Conservation (phyloP, 2,797 vertebrate genomes). For the Etheostoma nigrum region DNA sequence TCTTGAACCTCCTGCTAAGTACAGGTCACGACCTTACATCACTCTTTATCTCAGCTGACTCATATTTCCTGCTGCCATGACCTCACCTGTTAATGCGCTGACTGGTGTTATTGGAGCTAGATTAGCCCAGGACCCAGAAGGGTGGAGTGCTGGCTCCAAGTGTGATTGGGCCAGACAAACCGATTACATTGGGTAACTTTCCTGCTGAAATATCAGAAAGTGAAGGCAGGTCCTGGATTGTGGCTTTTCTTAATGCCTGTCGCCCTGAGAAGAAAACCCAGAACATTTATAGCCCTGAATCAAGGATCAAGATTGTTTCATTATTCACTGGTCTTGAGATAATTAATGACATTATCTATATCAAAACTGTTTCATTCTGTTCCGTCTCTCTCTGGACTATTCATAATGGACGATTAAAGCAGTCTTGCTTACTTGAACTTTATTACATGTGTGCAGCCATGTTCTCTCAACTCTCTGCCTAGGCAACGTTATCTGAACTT, state of each 20-base stretch:
- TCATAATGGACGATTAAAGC: too few species aligned
- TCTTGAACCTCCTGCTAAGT: constrained; percentile 40
- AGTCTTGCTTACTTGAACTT: too few species aligned
- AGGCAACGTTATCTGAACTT: too few species aligned
- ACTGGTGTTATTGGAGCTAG: constrained; percentile 43
- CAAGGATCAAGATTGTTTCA: background rate
- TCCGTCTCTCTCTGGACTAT: too few species aligned
- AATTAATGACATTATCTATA: background rate
- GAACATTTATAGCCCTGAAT: background rate
- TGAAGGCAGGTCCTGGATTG: constrained; percentile 24
- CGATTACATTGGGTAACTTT: constrained; percentile 50
- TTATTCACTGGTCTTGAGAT: background rate
- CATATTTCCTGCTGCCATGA: constrained; percentile 51
- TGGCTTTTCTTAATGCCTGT: constrained; percentile 15
- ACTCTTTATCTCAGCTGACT: constrained; percentile 60
- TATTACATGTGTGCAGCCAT: too few species aligned
- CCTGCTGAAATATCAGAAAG: constrained; percentile 51
- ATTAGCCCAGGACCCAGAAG: constrained; percentile 41
- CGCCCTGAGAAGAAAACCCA: background rate
- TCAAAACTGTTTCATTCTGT: background rate
- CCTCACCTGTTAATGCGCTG: constrained; percentile 55
- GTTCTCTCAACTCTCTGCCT: too few species aligned
- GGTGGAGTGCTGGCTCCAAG: constrained; percentile 26
- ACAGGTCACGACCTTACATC: constrained; percentile 44
- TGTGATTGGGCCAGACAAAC: constrained; percentile 23